Evolutionary conservation across 2,888 invertebrate genomes (phyloP), one percentile per base, ranked within the genome.

Genomic region (Ochropleura plecta): DNA sequence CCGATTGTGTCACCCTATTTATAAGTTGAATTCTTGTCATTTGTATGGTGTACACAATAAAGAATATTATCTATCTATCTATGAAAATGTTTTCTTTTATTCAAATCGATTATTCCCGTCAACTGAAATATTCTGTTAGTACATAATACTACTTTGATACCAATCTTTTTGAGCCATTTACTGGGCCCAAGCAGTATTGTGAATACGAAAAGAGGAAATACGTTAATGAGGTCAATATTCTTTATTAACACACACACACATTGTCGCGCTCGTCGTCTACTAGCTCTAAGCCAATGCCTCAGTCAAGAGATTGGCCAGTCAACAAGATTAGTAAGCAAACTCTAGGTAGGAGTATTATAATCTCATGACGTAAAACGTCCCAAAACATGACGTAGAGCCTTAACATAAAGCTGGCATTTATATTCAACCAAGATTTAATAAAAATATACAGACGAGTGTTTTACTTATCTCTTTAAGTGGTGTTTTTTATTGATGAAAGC

Each of bases 251-350:
- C 59, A 59, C 16, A 59, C 3, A 59, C 59, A 59, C 16, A 8
- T 59, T 40, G 18, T n/a, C 16, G n/a, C n/a, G 16, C 16, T 53
- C 42, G 7, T 14, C n/a, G 14, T 51, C 14, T 48, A 7, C 0
- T 30, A 49, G n/a, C 65, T 40, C 8, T 14, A 9, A 5, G 44
- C 20, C 12, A 42, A 16, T 16, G 42, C 49, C 42, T 49, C 69
- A 8, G 48, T 14, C 12, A 42, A 51, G 42, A 70, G 70, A 51
- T 20, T 18, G 70, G 20, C 49, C 4, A 42, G 70, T 20, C 6
- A 70, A 51, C 70, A 70, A 70, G 42, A 20, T 70, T 70, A 51
- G 20, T 14, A 4, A 14, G 18, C 9, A 51, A 70, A 49, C 49
- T 14, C 4, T 18, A 10, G 40, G 18, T 5, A 60, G 40, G 40